Evolutionary conservation across 2,113 vertebrate species (phyloP), one percentile per base, ranked within the genome.

Genomic region (Anguilla rostrata): DNA sequence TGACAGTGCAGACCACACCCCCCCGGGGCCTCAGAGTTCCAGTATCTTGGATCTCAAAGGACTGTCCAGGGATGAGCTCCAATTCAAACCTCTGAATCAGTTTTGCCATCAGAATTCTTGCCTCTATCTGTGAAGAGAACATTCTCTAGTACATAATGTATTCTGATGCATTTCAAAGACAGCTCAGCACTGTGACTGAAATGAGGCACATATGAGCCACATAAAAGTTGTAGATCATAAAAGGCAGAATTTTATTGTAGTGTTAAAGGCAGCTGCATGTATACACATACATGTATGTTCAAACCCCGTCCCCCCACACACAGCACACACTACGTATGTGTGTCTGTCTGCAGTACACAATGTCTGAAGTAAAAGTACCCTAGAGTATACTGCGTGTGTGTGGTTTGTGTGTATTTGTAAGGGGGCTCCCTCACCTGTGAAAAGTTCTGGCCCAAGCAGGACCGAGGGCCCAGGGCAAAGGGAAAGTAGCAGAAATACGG

Each of bases 81-180:
- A 98, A 96, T 71, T 98, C 95, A 87, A 97, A 97, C 92, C 97
- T 96, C 94, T 98, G 98, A 84, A 99, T 88, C 86, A 99, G 90
- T 91, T 98, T 99, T 83, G 97, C 96, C 96, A 99, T 96, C 84
- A 98, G 94, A 85, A 98, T 96, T 93, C 99, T 99, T 0, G 96
- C 97, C 89, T 98, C 97, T 95, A 98, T 97, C 98, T 99, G 90
- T 43, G 88, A 87, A 80, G n/a, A 90, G 79, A 83, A 29, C 81
- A 39, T 86, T 9, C 2, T 80, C 34, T 5, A 39, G 34, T 39
- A 14, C 78, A 80, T 39, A 82, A 46, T 26, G 20, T 39, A 85
- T 60, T 46, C 43, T 46, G 43, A 46, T 1, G 43, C 8, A 43
- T 82, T 79, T 41, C 60, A 8, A 60, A 75, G n/a, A 29, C 71